Base-by-base conservation (phyloP, 2,797 vertebrate genomes). In the Pangasius krempfi region DNA sequence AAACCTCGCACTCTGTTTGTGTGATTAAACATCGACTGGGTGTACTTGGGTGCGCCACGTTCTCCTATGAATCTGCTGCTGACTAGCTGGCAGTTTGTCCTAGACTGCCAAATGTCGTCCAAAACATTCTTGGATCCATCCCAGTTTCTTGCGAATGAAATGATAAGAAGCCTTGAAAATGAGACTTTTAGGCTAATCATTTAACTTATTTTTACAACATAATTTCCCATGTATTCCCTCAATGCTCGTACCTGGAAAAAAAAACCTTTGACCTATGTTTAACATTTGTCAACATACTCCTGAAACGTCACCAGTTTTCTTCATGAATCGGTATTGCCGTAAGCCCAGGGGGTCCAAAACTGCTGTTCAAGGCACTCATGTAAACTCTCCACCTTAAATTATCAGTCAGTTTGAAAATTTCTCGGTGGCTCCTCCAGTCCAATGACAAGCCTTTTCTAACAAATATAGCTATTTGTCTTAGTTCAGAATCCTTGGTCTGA, bases 311-410 rank as follows among this genome's bases (percentile, higher is more conserved):
- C 13, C 58, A 10, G 70, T 78, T 58, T 72, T 60, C 54, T 81
- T 50, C 1, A 25, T 88, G 9, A 44, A 79, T 12, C 2, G 50
- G 18, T 86, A 73, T 56, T 76, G 56, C 75, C 85, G 18, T 62
- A 81, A 66, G 37, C 8, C 25, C 70, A n/a, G 37, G 64, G 62
- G 56, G 73, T 87, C 84, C 73, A 20, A 60, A 87, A 78, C 92
- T 93, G 91, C 93, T 92, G 90, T 93, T 94, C 92, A 96, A 96
- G 96, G 96, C 96, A 96, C 95, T 95, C 95, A 93, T 93, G 83
- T 93, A 95, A 94, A 94, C 62, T 88, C 87, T 87, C 66, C 90
- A 94, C 94, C 94, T 94, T 94, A 93, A 94, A 94, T 92, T 92
- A 92, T 94, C 86, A 95, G 91, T 95, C 95, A 92, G 95, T 94